Percentiles rank a stretch among this genome's conserved stretches.
phyloP scores from a whole-genome alignment of 2,797 vertebrate genomes.

The Semaprochilodus insignis region DNA sequence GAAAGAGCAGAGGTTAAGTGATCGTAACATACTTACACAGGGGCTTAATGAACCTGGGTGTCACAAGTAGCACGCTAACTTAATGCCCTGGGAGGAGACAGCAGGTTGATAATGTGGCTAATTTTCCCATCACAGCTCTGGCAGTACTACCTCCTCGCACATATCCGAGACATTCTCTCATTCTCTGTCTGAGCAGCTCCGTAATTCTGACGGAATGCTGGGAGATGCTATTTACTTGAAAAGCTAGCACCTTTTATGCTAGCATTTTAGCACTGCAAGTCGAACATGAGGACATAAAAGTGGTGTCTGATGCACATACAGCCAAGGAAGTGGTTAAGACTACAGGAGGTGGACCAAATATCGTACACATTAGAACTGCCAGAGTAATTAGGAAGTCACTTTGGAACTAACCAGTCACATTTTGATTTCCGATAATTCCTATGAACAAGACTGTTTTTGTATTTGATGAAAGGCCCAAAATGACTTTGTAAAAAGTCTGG shows the following conservation, averaged over 20 bases:
- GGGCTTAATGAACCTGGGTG: conserved; percentile 48
- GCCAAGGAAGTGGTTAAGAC: too few relatives aligned
- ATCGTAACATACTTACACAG: conserved; percentile 47
- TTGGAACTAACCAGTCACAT: too few relatives aligned
- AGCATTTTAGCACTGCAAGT: background rate
- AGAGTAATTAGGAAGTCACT: too few relatives aligned
- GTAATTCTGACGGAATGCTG: background rate
- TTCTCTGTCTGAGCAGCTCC: background rate
- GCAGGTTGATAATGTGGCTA: conserved; percentile 45
- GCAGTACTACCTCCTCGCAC: conserved; percentile 34
- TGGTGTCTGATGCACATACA: too few relatives aligned
- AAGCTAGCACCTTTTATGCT: background rate
- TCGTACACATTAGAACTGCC: too few relatives aligned
- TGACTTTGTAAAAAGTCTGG: too few relatives aligned
- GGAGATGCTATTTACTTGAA: background rate
- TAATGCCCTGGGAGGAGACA: conserved; percentile 32
- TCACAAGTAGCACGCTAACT: conserved; percentile 38
- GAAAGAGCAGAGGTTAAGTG: conserved; percentile 38
- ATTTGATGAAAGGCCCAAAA: too few relatives aligned
- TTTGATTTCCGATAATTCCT: too few relatives aligned
- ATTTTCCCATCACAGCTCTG: conserved; percentile 45
- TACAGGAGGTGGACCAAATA: too few relatives aligned
- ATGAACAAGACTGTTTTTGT: too few relatives aligned
- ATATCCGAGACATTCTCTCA: background rate
- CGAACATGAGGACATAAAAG: background rate